A percentile compares a stretch with the other conserved stretches of the same genome.
phyloP scores from a whole-genome alignment of 1,140 invertebrate genomes.

The Telenomus remus region DNA sequence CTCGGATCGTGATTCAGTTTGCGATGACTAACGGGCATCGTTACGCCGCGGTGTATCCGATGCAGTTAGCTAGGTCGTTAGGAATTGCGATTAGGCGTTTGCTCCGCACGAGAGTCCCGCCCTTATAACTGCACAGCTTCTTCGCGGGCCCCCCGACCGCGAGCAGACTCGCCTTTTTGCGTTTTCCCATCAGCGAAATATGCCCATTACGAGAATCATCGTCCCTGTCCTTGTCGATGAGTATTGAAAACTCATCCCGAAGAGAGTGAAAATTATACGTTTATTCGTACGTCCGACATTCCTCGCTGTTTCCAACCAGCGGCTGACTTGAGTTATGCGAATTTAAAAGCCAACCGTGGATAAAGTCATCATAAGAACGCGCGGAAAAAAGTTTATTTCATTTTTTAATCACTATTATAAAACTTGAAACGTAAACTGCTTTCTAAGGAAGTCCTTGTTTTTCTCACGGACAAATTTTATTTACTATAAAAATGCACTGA shows the following conservation, averaged over 20 bases:
- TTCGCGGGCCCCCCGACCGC: conserved; percentile 12
- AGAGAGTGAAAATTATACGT: conserved; percentile 44
- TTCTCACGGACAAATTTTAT: too few species aligned
- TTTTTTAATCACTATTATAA: too few species aligned
- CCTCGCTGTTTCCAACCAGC: conserved; percentile 4
- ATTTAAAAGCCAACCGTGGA: too few species aligned
- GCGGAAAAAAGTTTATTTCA: too few species aligned
- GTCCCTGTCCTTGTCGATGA: conserved; percentile 15
- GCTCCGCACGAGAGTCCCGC: conserved; percentile 25
- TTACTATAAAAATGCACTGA: too few species aligned
- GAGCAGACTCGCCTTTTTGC: conserved; percentile 24
- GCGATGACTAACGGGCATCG: conserved; percentile 62
- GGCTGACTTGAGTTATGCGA: too few species aligned
- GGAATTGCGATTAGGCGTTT: conserved; percentile 55
- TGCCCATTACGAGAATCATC: background rate
- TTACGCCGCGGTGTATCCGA: conserved; percentile 53
- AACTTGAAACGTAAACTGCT: background rate
- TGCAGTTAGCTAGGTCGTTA: conserved; percentile 60
- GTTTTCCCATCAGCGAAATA: conserved; percentile 30
- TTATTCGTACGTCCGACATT: conserved; percentile 24
- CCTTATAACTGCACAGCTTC: conserved; percentile 35
- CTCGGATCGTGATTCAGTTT: conserved; percentile 57
- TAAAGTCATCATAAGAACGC: too few species aligned
- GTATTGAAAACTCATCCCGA: conserved; percentile 37
- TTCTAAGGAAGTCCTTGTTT: background rate